Conservation (phyloP, 1,140 invertebrate genomes). For the Archivesica marissinica region DNA sequence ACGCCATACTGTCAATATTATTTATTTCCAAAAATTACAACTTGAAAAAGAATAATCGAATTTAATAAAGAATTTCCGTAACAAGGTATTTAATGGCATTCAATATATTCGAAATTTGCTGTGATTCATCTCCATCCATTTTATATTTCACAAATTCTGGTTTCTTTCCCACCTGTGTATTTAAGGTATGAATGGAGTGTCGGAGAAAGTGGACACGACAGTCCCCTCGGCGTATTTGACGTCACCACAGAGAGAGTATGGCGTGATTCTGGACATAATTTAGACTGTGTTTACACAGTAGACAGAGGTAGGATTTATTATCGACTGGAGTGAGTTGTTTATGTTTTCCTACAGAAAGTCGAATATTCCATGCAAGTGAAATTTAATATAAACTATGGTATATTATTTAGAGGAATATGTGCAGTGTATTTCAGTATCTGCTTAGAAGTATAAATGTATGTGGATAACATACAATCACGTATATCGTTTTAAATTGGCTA, state of each 20-base stretch:
- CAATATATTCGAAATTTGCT: background rate
- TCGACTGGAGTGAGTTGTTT: background rate
- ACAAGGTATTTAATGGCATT: background rate
- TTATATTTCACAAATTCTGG: background rate
- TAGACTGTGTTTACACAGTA: background rate
- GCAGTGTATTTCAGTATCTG: background rate
- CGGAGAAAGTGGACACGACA: background rate
- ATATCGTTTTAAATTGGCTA: background rate
- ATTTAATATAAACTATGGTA: background rate
- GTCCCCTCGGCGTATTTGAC: background rate
- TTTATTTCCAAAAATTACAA: background rate
- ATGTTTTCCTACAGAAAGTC: background rate
- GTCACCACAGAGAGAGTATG: background rate
- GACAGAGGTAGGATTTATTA: background rate
- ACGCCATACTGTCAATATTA: background rate
- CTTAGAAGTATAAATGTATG: background rate
- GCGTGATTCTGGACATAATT: constrained; percentile 3
- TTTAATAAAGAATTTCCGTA: background rate
- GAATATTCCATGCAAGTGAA: background rate
- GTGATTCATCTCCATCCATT: background rate
- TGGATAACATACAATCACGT: background rate
- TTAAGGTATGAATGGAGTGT: constrained; percentile 17
- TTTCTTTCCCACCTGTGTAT: background rate
- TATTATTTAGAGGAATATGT: background rate
- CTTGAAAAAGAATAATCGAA: background rate